These are phyloP conservation scores for Amiota mariae DNA, from an alignment of 2,888 invertebrate species.

Conservation along the genomic window DNA sequence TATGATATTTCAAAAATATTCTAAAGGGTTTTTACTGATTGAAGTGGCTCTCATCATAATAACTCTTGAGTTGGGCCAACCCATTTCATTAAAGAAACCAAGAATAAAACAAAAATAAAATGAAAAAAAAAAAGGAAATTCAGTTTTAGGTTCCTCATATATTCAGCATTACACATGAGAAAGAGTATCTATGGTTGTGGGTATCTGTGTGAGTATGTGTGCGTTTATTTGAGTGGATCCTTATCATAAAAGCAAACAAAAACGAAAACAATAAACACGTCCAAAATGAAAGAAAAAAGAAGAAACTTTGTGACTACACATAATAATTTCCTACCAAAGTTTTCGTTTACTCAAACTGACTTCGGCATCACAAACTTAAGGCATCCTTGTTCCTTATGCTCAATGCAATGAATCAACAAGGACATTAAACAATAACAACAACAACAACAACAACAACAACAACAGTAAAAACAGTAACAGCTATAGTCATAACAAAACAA, in stretches of 20 bases:
- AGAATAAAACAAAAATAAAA: no score
- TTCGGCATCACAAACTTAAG: conserved; percentile 50
- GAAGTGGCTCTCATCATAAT: no score
- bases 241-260: conserved; percentile 6
- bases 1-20: no score
- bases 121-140: no score
- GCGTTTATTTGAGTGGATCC: conserved; percentile 19
- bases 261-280: conserved; percentile 11
- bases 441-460: conserved; percentile 35
- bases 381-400: background rate
- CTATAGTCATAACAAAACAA: conserved; percentile 26
- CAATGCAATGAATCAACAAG: background rate
- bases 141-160: no score
- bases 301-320: conserved; percentile 48
- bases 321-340: conserved; percentile 43
- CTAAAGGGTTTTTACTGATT: no score
- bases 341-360: conserved; percentile 58
- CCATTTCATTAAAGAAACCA: no score
- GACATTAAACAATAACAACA: conserved; percentile 5
- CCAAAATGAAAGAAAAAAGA: conserved; percentile 37
- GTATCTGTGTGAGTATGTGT: background rate
- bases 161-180: no score
- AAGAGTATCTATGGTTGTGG: background rate
- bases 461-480: background rate
- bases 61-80: no score